These are phyloP conservation scores for Mormyrops attenuatus DNA, from an alignment of 2,797 vertebrate species.

Conservation along the genomic window DNA sequence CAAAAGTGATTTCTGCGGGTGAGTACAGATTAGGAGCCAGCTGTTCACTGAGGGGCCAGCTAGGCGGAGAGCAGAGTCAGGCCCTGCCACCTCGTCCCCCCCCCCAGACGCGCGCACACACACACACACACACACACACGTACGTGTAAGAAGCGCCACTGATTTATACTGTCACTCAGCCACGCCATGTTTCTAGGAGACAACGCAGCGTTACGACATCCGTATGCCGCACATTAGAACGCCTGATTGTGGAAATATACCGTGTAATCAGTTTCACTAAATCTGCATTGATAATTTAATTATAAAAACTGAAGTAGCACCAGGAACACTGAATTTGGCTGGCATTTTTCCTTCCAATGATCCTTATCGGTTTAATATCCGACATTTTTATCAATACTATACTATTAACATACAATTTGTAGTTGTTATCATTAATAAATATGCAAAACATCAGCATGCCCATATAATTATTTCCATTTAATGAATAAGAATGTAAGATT, in stretches of 20 bases:
- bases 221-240: slow-evolving; percentile 43
- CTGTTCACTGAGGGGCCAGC: slow-evolving; percentile 59
- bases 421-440: not conserved
- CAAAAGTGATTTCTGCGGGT: slow-evolving; percentile 70
- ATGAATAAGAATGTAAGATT: not conserved
- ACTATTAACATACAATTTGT: not conserved
- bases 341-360: not conserved
- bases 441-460: not conserved
- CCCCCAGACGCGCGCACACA: slow-evolving; percentile 3
- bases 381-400: not conserved
- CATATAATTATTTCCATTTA: not conserved
- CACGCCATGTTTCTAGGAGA: slow-evolving; percentile 54
- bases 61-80: slow-evolving; percentile 53
- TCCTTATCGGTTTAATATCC: not conserved
- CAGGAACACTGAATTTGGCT: not conserved
- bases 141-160: slow-evolving; percentile 61
- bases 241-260: not conserved
- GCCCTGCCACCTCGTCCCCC: slow-evolving; percentile 47
- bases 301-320: not conserved
- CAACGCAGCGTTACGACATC: slow-evolving; percentile 49
- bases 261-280: not conserved
- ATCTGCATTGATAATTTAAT: not conserved
- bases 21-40: slow-evolving; percentile 63
- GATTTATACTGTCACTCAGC: slow-evolving; percentile 70
- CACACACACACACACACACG: not conserved